Base-by-base conservation (phyloP, 2,797 vertebrate species). In the Micromesistius poutassou region DNA sequence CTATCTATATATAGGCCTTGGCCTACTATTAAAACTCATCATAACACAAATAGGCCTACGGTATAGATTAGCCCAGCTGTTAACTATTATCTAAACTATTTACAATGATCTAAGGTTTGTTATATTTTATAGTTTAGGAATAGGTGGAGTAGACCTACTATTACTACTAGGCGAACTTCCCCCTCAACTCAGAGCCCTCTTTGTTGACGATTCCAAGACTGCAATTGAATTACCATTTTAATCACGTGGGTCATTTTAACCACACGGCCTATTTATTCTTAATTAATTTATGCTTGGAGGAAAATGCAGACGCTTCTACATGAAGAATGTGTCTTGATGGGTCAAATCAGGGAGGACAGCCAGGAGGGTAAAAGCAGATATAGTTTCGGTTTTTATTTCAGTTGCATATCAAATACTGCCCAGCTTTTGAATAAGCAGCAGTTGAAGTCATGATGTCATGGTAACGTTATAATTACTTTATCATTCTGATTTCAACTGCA, bases 1-100 rank as follows among this genome's bases (percentile, higher is more conserved):
- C 40, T 42, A 13, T 42, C 40, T 42, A 13, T 42, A 13, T 42
- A 42, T 42, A 42, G 13, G 40, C 14, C 40, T 42, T 42, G 40
- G 40, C 68, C 25, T 28, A 30, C 68, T 71, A 12, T 71, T 28
- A 71, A 28, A 71, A 55, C 46, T 71, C n/a, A 28, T 12, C 28
- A 71, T 28, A 5, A 30, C 22, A 75, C 74, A 36, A 74, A 30
- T 46, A 22, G 25, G 77, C 33, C 33, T 35, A 35, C 5, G 33
- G 33, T 35, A 35, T 35, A 35, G 33, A 35, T 35, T 35, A 35
- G 33, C 33, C 33, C 33, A 35, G 33, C 78, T 76, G 40, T 72
- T 75, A 80, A 79, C 74, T 40, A 33, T 38, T 46, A 14, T 2
- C 42, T 16, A 12, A 46, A 46, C 42, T 46, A 46, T 46, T 46